These are phyloP conservation scores for Mylabris sibirica DNA, from an alignment of 2,888 invertebrate genomes.

Conservation along the genomic window DNA sequence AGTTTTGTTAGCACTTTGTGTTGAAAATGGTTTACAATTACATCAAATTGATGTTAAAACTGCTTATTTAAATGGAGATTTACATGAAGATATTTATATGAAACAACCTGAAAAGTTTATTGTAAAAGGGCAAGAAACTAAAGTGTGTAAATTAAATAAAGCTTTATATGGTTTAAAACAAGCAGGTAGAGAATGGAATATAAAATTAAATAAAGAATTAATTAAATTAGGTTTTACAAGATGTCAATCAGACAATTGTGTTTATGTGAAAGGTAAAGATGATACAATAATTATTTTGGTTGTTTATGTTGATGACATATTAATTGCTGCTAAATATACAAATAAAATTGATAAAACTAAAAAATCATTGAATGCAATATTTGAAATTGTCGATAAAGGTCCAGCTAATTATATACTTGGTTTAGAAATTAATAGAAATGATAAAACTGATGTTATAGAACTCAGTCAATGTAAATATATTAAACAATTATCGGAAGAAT, in stretches of 20 bases:
- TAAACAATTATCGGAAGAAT: constrained; percentile 25
- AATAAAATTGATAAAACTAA: too few relatives aligned
- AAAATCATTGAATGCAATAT: too few relatives aligned
- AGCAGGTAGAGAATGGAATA: neutral
- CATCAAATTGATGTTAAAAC: too few relatives aligned
- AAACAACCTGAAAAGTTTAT: too few relatives aligned
- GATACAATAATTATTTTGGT: neutral
- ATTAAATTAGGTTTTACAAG: neutral
- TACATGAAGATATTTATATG: too few relatives aligned
- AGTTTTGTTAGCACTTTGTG: too few relatives aligned
- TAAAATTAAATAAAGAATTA: neutral
- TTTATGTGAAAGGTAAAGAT: constrained; percentile 1
- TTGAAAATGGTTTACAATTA: too few relatives aligned
- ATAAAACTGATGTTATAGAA: constrained; percentile 20
- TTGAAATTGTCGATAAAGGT: too few relatives aligned
- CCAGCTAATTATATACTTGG: too few relatives aligned
- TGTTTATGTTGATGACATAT: constrained; percentile 4
- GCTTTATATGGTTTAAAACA: constrained; percentile 12
- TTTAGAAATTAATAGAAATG: constrained; percentile 16
- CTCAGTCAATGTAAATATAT: constrained; percentile 36
- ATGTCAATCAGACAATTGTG: neutral
- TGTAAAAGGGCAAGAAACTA: neutral
- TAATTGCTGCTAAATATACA: neutral
- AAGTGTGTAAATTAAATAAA: neutral
- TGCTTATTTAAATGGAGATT: too few relatives aligned